phyloP scores from a whole-genome alignment of 2,113 vertebrate species.

The Caranx ignobilis region DNA sequence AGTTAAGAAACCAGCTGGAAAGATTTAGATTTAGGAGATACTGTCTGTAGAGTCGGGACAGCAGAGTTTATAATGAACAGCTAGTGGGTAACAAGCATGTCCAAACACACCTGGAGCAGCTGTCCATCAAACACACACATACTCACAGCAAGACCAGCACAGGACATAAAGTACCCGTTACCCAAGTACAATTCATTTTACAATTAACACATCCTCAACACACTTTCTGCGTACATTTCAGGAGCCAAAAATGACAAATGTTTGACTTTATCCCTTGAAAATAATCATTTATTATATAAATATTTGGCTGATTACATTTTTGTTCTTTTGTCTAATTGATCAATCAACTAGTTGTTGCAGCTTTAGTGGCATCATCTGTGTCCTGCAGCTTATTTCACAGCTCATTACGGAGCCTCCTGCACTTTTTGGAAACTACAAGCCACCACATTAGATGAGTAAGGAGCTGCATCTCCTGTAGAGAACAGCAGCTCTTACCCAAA shows the following conservation, averaged over 20 bases:
- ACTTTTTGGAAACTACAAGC: not conserved
- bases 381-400: conserved; percentile 21
- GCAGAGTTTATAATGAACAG: conserved; percentile 15
- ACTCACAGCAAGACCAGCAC: no score
- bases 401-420: conserved; percentile 3
- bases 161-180: no score
- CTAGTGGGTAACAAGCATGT: conserved; percentile 18
- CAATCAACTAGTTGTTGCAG: not conserved
- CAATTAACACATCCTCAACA: no score
- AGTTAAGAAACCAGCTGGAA: conserved; percentile 3
- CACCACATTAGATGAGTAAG: not conserved
- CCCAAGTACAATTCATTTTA: no score
- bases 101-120: conserved; percentile 15
- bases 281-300: no score
- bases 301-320: not conserved
- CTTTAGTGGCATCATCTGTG: not conserved
- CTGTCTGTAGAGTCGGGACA: not conserved
- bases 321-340: not conserved
- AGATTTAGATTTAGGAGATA: not conserved
- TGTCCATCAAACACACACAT: conserved; percentile 2
- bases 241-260: no score
- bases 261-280: no score
- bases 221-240: no score
- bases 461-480: not conserved
- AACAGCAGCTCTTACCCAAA: no score